These are phyloP conservation scores for Poecilia gillii DNA, from an alignment of 2,797 vertebrate genomes.

Conservation along the genomic window DNA sequence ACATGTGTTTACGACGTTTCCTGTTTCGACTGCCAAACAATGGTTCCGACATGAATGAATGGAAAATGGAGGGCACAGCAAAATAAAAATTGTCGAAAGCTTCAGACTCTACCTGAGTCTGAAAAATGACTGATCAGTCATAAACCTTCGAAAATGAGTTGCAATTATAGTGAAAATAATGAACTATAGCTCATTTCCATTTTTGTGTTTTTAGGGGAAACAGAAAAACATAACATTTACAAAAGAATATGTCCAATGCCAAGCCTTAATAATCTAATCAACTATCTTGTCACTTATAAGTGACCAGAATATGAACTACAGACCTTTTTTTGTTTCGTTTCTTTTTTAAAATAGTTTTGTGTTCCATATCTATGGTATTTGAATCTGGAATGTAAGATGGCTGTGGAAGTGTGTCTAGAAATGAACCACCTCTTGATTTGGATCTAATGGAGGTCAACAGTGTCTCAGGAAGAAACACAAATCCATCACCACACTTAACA, in stretches of 20 bases:
- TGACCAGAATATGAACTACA: too few species aligned
- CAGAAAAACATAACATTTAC: not conserved
- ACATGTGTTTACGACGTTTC: constrained; percentile 2
- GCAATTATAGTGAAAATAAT: not conserved
- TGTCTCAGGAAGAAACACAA: not conserved
- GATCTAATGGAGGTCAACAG: not conserved
- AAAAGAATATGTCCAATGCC: not conserved
- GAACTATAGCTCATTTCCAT: not conserved
- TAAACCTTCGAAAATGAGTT: not conserved
- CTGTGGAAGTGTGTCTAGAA: not conserved
- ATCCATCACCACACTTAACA: not conserved
- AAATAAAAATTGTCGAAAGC: not conserved
- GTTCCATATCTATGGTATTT: not conserved
- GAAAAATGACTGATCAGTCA: not conserved
- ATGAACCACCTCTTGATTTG: not conserved
- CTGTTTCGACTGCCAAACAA: constrained; percentile 38
- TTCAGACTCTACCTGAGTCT: not conserved
- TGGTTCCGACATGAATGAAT: constrained; percentile 45
- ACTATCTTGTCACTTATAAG: too few species aligned
- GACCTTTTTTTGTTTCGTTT: too few species aligned
- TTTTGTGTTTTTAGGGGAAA: not conserved
- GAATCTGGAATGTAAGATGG: not conserved
- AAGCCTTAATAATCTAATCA: too few species aligned
- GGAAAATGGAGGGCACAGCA: not conserved
- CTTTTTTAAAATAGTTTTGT: too few species aligned